Percentiles rank a stretch among this genome's conserved stretches.
Evolutionary conservation across 2,113 vertebrate species (phyloP).

Genomic region (Puffinus mauretanicus): DNA sequence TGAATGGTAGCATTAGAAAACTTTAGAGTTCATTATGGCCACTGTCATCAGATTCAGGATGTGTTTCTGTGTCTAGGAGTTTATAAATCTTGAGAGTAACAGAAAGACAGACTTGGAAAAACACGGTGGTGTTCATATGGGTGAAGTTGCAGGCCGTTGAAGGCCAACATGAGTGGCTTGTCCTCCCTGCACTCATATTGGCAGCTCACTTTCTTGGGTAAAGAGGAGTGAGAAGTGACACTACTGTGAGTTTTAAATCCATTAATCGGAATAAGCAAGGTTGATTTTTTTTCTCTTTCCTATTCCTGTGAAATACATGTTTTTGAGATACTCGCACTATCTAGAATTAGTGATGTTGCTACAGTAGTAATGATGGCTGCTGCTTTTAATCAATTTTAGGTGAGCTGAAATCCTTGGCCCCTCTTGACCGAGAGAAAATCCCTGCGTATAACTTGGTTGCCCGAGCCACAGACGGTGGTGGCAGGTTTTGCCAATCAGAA

Average conservation of each 20-base stretch:
- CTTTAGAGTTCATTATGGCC: neutral
- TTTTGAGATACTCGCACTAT: neutral
- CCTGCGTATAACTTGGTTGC: slow-evolving; percentile 83
- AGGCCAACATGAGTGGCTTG: neutral
- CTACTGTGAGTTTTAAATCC: neutral
- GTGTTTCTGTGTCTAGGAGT: neutral
- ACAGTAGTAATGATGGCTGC: neutral
- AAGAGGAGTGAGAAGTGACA: neutral
- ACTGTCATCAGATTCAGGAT: neutral
- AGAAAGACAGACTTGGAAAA: neutral
- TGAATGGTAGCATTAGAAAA: neutral
- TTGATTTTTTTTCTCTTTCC: neutral
- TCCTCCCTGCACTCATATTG: neutral
- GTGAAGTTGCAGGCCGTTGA: neutral
- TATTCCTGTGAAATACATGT: neutral
- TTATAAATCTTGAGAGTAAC: neutral
- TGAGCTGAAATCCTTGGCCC: slow-evolving; percentile 84
- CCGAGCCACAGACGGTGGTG: slow-evolving; percentile 89
- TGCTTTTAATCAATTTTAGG: slow-evolving; percentile 76
- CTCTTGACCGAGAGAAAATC: slow-evolving; percentile 86
- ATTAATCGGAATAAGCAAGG: neutral
- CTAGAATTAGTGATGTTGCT: neutral
- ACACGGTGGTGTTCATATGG: neutral
- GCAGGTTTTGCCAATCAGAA: slow-evolving; percentile 85
- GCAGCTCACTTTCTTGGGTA: neutral